Base-by-base conservation (phyloP, 2,113 vertebrate species). In the Pluvianellus socialis region DNA sequence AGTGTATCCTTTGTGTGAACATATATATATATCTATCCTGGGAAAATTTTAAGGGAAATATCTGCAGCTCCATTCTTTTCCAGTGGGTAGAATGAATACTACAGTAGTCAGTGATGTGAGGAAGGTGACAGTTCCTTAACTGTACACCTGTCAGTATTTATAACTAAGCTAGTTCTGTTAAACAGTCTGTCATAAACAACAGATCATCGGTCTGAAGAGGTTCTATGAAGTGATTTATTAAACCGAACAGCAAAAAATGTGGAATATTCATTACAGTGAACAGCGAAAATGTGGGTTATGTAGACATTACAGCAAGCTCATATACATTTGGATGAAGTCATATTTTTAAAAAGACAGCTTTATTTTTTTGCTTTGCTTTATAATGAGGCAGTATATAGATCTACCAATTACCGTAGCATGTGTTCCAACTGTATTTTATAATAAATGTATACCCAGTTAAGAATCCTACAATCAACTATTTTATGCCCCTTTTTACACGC, bases 291-390 rank as follows among this genome's bases (percentile, higher is more conserved):
- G 6, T 26, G 26, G 4, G 23, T 85, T 85, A 80, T 90, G 79
- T 4, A 75, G 52, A 72, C 28, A 52, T 66, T 85, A 95, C 32
- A 58, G 26, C 9, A 92, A 91, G 40, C 15, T 73, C 21, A 77
- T 72, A 59, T 42, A 52, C 8, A 49, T 91, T 91, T 94, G 85
- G 27, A 88, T 38, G 33, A 67, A 94, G 19, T 1, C 6, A 33
- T 73, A 65, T 66, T 71, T 96, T 96, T 61, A 26, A 90, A 95
- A 92, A 95, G 40, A 71, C 8, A 66, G 24, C 7, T 81, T 90
- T 87, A 26, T 86, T 87, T 92, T 79, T 96, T 86, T 94, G 24
- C n/a, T 93, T 70, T 91, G 12, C 24, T 92, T 73, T 88, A 35
- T 82, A 33, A 85, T 81, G 32, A 85, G 8, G 9, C 9, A 56